These are phyloP conservation scores for Gulo gulo DNA, from an alignment of 2,113 vertebrate species.

Conservation along the genomic window DNA sequence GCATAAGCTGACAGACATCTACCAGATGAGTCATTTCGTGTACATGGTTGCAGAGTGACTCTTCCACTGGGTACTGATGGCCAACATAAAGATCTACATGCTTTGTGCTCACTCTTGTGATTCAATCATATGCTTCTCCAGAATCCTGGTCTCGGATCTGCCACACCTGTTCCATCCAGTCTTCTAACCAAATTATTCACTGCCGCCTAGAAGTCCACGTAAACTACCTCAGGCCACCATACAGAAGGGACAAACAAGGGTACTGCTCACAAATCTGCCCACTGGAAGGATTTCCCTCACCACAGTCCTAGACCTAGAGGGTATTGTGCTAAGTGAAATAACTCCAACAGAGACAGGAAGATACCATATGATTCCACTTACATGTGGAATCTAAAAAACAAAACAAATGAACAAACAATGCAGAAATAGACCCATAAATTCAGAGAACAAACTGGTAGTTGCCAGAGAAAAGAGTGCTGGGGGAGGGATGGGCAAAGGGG, in stretches of 20 bases:
- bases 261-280: neutral
- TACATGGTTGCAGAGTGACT: neutral
- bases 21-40: rapidly evolving
- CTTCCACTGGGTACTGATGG: neutral
- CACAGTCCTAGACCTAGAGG: neutral
- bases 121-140: neutral
- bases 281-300: neutral
- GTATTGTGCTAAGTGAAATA: neutral
- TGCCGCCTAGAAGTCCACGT: neutral
- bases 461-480: neutral
- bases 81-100: neutral
- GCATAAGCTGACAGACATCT: neutral
- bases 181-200: neutral
- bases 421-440: neutral
- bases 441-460: neutral
- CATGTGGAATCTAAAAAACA: neutral
- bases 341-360: neutral
- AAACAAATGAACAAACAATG: neutral
- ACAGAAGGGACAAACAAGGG: neutral
- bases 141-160: neutral
- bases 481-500: neutral
- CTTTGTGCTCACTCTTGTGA: neutral
- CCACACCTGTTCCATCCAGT: neutral
- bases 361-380: neutral
- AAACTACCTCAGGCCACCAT: neutral